Conservation (phyloP, 2,888 invertebrate species). For the Lasioglossum lativentre region DNA sequence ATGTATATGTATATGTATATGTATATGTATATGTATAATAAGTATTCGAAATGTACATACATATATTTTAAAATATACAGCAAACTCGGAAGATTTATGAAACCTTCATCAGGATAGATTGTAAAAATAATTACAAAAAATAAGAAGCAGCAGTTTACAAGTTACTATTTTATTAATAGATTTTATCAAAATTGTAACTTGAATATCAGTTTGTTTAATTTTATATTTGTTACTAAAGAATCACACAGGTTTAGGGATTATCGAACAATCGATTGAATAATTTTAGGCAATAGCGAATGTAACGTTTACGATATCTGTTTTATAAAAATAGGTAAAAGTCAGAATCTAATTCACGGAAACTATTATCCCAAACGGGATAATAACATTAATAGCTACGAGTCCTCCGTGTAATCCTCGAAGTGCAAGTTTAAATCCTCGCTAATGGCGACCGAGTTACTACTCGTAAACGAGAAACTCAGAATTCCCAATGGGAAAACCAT, state of each 20-base stretch:
- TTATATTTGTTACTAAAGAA: no score
- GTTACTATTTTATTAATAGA: no score
- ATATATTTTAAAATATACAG: background rate
- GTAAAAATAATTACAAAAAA: background rate
- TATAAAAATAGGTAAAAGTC: background rate
- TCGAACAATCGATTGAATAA: background rate
- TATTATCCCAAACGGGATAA: no score
- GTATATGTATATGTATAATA: no score
- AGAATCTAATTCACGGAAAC: background rate
- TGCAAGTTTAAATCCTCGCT: constrained; percentile 17
- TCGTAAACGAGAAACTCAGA: background rate
- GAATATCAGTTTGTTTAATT: no score
- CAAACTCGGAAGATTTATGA: background rate
- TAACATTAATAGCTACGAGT: background rate
- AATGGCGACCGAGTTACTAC: background rate
- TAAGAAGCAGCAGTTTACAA: no score
- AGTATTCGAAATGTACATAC: background rate
- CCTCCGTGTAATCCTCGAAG: background rate
- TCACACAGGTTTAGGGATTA: no score
- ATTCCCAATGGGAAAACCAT: constrained; percentile 29
- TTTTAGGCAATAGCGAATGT: background rate
- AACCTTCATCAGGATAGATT: background rate
- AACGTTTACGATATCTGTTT: background rate
- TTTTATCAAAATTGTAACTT: no score
- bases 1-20: no score